Evolutionary conservation across 2,888 invertebrate genomes (phyloP).

Genomic region (Caenorhabditis afra): DNA sequence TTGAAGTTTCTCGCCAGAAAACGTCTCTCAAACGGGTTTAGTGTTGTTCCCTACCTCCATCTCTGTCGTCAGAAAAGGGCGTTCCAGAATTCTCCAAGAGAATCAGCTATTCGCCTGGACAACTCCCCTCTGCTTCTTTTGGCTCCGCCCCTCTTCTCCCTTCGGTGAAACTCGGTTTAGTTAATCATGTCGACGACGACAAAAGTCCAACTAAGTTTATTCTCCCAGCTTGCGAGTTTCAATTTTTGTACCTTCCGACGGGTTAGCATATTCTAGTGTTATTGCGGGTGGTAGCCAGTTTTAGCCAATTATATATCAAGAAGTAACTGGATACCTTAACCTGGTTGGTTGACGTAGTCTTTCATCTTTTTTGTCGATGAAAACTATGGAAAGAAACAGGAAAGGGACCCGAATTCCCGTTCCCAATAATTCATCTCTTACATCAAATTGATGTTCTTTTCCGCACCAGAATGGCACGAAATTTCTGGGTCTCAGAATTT

Average conservation of each 20-base stretch:
- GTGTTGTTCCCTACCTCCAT: too few species aligned
- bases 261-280: constrained; percentile 19
- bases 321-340: not conserved
- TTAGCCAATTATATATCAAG: not conserved
- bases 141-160: not conserved
- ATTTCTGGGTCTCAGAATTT: constrained; percentile 3
- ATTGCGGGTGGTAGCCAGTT: constrained; percentile 6
- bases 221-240: not conserved
- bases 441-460: not conserved
- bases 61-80: not conserved
- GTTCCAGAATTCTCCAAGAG: too few species aligned
- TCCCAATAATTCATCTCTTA: too few species aligned
- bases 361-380: too few species aligned
- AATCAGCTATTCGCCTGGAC: too few species aligned
- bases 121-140: too few species aligned
- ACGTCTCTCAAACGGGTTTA: too few species aligned
- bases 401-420: too few species aligned
- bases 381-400: too few species aligned
- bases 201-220: not conserved
- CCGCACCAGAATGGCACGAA: not conserved
- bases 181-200: too few species aligned
- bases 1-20: not conserved
- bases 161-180: too few species aligned
- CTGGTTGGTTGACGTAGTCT: too few species aligned
- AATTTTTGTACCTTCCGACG: constrained; percentile 1